Percentiles rank a stretch among this genome's conserved stretches.
Evolutionary conservation across 2,797 vertebrate species (phyloP).

Genomic region (Chrysocyon brachyurus): DNA sequence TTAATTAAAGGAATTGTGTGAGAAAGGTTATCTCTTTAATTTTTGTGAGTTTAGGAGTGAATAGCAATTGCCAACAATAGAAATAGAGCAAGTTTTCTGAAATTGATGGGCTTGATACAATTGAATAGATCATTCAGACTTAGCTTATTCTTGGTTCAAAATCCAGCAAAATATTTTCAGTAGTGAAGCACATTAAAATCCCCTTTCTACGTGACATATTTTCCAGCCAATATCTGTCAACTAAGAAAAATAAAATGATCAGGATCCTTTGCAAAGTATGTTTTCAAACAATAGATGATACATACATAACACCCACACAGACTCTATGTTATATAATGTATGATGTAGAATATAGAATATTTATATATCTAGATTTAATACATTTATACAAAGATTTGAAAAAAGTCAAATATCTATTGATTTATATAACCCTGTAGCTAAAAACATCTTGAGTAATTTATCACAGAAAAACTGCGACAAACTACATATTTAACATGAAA

Average conservation of each 20-base stretch:
- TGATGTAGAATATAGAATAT: background rate
- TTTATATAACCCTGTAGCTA: conserved; percentile 23
- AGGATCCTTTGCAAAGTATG: background rate
- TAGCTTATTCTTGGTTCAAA: background rate
- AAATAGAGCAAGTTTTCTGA: background rate
- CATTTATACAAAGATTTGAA: background rate
- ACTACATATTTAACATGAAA: background rate
- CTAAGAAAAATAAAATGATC: background rate
- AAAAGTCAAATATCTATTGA: background rate
- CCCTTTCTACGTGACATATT: background rate
- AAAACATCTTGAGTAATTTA: background rate
- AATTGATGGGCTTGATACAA: background rate
- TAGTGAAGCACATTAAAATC: background rate
- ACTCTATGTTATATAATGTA: background rate
- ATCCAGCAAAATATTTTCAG: background rate
- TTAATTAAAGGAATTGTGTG: background rate
- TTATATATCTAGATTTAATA: background rate
- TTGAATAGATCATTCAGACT: background rate
- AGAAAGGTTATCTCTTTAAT: background rate
- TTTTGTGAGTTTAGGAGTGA: background rate
- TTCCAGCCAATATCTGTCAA: background rate
- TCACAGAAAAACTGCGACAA: background rate
- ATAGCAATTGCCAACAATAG: background rate
- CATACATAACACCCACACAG: background rate
- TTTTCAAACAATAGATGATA: background rate